Evolutionary conservation across 2,113 vertebrate genomes (phyloP).

Genomic region (Triplophysa rosa): DNA sequence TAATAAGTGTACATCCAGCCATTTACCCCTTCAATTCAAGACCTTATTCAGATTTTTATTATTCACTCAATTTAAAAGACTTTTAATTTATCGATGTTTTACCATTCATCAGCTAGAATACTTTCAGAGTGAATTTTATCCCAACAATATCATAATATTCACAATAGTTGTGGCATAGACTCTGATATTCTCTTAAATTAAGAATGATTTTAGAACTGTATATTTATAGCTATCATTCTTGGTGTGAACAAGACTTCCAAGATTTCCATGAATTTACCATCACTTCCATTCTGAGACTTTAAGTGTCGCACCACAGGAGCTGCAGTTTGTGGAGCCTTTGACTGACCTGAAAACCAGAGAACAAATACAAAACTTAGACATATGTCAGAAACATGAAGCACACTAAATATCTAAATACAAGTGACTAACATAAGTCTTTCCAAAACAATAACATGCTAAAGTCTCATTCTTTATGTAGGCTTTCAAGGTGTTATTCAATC

Average conservation of each 20-base stretch:
- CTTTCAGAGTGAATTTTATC: no score
- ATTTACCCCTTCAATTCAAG: no score
- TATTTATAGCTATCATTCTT: background rate
- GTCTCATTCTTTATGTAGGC: background rate
- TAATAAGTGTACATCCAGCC: no score
- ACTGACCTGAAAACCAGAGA: slow-evolving; percentile 61
- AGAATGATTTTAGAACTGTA: background rate
- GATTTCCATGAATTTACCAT: slow-evolving; percentile 51
- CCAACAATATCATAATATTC: no score
- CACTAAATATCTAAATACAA: background rate
- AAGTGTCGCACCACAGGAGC: slow-evolving; percentile 61
- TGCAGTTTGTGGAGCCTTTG: slow-evolving; percentile 57
- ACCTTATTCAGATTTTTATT: no score
- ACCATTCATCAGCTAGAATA: no score
- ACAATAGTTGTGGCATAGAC: no score
- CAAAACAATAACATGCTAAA: background rate
- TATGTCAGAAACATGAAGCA: background rate
- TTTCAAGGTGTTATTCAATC: background rate
- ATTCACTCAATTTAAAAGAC: no score
- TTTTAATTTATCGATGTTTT: no score
- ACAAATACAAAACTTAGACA: background rate
- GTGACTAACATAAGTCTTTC: background rate
- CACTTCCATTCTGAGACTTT: slow-evolving; percentile 65
- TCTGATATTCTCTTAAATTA: background rate
- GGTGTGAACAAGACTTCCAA: background rate